Evolutionary conservation across 2,888 invertebrate species (phyloP).

Genomic region (Ennomos fuscantarius): DNA sequence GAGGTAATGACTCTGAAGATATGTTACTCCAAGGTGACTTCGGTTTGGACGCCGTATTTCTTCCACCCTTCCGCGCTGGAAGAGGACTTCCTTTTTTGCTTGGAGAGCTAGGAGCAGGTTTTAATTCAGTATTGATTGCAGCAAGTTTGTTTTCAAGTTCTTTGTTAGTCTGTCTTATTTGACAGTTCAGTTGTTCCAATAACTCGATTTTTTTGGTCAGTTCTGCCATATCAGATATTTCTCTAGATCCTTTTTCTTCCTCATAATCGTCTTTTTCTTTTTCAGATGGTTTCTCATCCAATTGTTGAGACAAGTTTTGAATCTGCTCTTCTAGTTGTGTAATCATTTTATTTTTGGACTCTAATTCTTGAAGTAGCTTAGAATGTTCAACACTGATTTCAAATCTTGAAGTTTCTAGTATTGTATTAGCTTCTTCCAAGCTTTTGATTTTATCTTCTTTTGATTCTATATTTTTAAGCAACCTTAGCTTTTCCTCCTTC

Average conservation of each 20-base stretch:
- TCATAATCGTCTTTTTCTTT: slow-evolving; percentile 72
- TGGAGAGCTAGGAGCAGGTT: slow-evolving; percentile 56
- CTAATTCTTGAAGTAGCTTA: slow-evolving; percentile 82
- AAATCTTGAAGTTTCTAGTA: slow-evolving; percentile 77
- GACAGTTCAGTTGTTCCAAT: slow-evolving; percentile 79
- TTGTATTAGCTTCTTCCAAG: slow-evolving; percentile 84
- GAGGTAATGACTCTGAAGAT: slow-evolving; percentile 67
- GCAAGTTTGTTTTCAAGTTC: slow-evolving; percentile 82
- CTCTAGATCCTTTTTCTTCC: slow-evolving; percentile 85
- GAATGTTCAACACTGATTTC: slow-evolving; percentile 82
- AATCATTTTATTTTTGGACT: slow-evolving; percentile 77
- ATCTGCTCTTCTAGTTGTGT: slow-evolving; percentile 65
- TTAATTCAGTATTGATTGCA: slow-evolving; percentile 58
- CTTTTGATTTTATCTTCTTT: slow-evolving; percentile 83
- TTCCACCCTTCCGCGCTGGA: slow-evolving; percentile 70
- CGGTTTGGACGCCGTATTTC: slow-evolving; percentile 69
- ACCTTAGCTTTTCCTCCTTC: slow-evolving; percentile 87
- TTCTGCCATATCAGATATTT: slow-evolving; percentile 74
- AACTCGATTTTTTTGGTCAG: slow-evolving; percentile 80
- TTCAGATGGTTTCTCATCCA: slow-evolving; percentile 41
- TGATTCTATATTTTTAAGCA: slow-evolving; percentile 82
- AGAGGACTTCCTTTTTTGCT: slow-evolving; percentile 73
- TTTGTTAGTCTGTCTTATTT: slow-evolving; percentile 81
- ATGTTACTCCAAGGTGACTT: slow-evolving; percentile 80
- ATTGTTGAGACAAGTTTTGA: slow-evolving; percentile 47